phyloP scores from a whole-genome alignment of 2,113 vertebrate species.

The Herpailurus yagouaroundi region DNA sequence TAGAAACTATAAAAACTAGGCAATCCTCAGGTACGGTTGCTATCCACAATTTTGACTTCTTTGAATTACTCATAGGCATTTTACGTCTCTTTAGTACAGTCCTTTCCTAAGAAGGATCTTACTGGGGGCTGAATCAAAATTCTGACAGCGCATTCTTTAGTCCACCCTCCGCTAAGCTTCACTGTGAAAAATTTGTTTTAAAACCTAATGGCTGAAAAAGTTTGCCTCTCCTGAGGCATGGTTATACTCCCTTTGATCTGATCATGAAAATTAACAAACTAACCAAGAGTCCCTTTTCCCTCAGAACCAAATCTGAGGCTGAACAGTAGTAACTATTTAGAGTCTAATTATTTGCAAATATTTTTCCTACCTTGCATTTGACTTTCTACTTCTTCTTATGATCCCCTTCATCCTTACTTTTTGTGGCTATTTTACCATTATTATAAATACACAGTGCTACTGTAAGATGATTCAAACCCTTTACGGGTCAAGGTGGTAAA shows the following conservation, averaged over 20 bases:
- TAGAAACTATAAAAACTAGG: background rate
- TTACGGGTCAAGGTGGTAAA: background rate
- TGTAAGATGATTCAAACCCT: background rate
- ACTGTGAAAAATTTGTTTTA: background rate
- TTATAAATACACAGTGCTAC: background rate
- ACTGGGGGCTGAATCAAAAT: background rate
- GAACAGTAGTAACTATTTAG: background rate
- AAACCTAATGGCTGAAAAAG: background rate
- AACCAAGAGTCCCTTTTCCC: background rate
- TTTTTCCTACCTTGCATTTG: background rate
- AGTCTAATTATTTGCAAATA: background rate
- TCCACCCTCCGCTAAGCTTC: background rate
- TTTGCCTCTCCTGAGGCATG: background rate
- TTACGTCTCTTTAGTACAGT: background rate
- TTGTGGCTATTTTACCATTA: background rate
- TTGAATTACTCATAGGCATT: background rate
- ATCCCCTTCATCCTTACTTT: background rate
- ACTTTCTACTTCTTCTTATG: background rate
- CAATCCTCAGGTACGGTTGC: background rate
- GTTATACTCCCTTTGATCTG: background rate
- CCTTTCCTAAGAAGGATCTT: background rate
- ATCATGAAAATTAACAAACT: constrained; percentile 30
- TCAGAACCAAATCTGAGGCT: background rate
- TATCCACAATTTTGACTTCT: background rate
- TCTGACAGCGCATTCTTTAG: background rate